Evolutionary conservation across 2,113 vertebrate genomes (phyloP), one percentile per base, ranked within the genome.

Genomic region (Pelobates fuscus): DNA sequence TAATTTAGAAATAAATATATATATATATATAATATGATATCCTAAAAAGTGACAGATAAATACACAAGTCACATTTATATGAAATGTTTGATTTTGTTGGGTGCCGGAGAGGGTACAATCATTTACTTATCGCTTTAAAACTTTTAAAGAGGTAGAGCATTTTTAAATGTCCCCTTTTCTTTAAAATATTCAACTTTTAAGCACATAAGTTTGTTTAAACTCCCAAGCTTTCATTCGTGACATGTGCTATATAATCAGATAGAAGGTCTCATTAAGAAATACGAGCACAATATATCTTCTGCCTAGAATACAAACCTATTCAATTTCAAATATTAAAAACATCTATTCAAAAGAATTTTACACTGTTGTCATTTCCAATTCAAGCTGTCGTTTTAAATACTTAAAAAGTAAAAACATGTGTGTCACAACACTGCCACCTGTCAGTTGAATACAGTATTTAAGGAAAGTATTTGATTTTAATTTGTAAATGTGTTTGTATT

Each of bases 351-450:
- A 66, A 59, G 66, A 30, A n/a, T n/a, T n/a, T 57, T 57, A 43
- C 26, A 11, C n/a, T 41, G 17, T 29, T 75, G 32, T 74, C 29
- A 46, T 59, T 68, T 46, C 46, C 23, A 61, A 21, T 46, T 54
- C 23, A 49, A 21, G 18, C n/a, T 29, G 43, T 4, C 20, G 25
- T 15, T 43, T 64, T 30, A 65, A 23, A 58, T 25, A 26, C 18
- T 21, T n/a, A n/a, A 55, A 26, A 65, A 24, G 21, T 37, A 43
- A 5, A 41, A 20, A 17, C 10, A 61, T 76, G 24, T 25, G 58
- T 68, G 64, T 60, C 64, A 68, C 65, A 68, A 76, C 27, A 76
- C 73, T 76, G 73, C 73, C 73, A 76, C 43, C 73, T 76, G 41
- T 21, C 73, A 30, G 64, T 23, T 52, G 2, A 18, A 10, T 20